Base-by-base conservation (phyloP, 2,797 vertebrate species). In the Sebastiscus tertius region DNA sequence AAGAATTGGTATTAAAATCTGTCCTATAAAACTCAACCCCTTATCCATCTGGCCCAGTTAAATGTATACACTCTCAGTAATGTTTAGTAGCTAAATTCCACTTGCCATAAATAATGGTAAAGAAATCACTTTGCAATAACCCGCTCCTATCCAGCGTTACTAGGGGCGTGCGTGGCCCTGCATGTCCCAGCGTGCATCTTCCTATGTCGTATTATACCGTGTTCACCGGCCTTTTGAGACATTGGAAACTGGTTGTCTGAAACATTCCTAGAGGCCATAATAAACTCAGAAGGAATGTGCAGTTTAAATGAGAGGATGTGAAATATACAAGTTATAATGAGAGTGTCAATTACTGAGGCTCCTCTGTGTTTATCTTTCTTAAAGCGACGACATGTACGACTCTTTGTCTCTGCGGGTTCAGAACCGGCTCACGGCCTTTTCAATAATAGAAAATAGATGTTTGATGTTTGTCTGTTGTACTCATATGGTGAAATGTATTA, bases 241-340 rank as follows among this genome's bases (percentile, higher is more conserved):
- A 65, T 63, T 13, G 1, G 18, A 62, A 36, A 52, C 52, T 61
- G 27, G 42, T 31, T 61, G 54, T 67, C 26, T 61, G 33, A 62
- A 46, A 16, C 26, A 33, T 80, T 72, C 74, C 70, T 33, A 22
- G 31, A 72, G 49, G 22, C 66, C 36, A 39, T 56, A 29, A 56
- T 62, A 36, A 58, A 55, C 27, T 67, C 39, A 52, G 36, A 46
- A 14, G 42, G 27, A 73, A 79, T 69, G 59, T 71, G 42, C 33
- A n/a, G 14, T 56, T 65, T 36, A 55, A 27, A 59, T 34, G 7
- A 66, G 24, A 82, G 26, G 39, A 65, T 72, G 31, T 64, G 33
- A 34, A 79, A 79, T 72, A 72, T 31, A 59, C 13, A 63, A 62
- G 4, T 62, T 68, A 26, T 59, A 24, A 78, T 75, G 80, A 65